Evolutionary conservation across 2,113 vertebrate species (phyloP).

Genomic region (Onychorhynchus coronatus): DNA sequence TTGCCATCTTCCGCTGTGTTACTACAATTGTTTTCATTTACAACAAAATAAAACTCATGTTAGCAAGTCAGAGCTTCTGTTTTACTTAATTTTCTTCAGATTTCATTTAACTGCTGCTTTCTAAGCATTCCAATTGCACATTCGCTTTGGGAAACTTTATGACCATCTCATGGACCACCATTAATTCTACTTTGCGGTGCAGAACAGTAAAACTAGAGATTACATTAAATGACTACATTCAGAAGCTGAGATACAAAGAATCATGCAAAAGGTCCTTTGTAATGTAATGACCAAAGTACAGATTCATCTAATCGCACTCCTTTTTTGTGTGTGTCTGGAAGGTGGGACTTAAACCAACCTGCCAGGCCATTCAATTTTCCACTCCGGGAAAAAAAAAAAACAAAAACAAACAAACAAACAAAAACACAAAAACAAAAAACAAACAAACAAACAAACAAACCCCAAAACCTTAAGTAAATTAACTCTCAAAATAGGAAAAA

Average conservation of each 20-base stretch:
- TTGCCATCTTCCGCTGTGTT: not conserved
- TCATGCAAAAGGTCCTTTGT: not conserved
- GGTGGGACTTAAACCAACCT: not conserved
- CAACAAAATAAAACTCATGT: not conserved
- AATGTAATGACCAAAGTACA: not conserved
- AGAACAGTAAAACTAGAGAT: not conserved
- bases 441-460: no score
- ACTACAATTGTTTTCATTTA: not conserved
- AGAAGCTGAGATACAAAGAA: not conserved
- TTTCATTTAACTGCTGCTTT: not conserved
- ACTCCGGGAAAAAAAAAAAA: not conserved
- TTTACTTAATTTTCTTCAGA: not conserved
- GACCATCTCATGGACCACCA: not conserved
- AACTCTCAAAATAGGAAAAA: not conserved
- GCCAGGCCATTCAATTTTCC: not conserved
- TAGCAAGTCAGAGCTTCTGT: not conserved
- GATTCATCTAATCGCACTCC: not conserved
- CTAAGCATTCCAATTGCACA: not conserved
- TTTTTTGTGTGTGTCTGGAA: not conserved
- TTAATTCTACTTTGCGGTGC: not conserved
- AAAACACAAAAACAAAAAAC: not conserved
- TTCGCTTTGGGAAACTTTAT: not conserved
- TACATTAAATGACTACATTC: not conserved
- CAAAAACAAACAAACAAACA: not conserved
- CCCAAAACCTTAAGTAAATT: not conserved